A percentile compares a stretch with the other conserved stretches of the same genome.
phyloP scores from a whole-genome alignment of 2,113 vertebrate genomes.

The Oryzias javanicus region DNA sequence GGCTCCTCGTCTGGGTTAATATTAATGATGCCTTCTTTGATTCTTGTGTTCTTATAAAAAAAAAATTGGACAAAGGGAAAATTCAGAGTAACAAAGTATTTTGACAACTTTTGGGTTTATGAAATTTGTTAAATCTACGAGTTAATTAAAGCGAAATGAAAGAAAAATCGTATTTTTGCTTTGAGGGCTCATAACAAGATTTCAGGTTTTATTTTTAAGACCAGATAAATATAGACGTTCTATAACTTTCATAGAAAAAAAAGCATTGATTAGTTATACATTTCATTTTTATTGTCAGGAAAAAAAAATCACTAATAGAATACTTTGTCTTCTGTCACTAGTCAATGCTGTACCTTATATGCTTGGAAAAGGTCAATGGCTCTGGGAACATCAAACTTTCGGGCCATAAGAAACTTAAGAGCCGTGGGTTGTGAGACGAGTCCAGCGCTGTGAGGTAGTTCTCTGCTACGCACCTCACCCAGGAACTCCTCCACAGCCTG shows the following conservation, averaged over 20 bases:
- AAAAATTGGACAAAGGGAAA: not conserved
- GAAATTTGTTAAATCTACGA: not conserved
- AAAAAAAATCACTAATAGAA: not conserved
- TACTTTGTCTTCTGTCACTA: not conserved
- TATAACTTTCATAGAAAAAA: too few relatives aligned
- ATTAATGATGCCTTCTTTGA: constrained; percentile 82
- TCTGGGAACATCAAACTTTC: constrained; percentile 83
- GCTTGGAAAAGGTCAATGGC: constrained; percentile 83
- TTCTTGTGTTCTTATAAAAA: constrained; percentile 76
- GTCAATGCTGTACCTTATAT: constrained; percentile 74
- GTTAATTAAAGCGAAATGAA: not conserved
- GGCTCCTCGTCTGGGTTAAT: constrained; percentile 82
- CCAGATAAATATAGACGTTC: too few relatives aligned
- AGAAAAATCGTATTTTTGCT: too few relatives aligned
- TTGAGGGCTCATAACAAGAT: too few relatives aligned
- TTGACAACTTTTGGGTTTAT: not conserved
- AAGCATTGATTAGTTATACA: too few relatives aligned
- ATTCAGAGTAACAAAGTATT: not conserved
- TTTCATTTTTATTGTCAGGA: too few relatives aligned
- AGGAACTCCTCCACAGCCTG: constrained; percentile 84
- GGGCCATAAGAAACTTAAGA: constrained; percentile 84
- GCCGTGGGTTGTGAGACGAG: constrained; percentile 81
- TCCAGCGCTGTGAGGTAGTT: constrained; percentile 77
- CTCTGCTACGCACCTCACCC: constrained; percentile 72
- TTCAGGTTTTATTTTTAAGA: too few relatives aligned